Conservation (phyloP, 2,888 invertebrate genomes). For the Leucophenga montana region DNA sequence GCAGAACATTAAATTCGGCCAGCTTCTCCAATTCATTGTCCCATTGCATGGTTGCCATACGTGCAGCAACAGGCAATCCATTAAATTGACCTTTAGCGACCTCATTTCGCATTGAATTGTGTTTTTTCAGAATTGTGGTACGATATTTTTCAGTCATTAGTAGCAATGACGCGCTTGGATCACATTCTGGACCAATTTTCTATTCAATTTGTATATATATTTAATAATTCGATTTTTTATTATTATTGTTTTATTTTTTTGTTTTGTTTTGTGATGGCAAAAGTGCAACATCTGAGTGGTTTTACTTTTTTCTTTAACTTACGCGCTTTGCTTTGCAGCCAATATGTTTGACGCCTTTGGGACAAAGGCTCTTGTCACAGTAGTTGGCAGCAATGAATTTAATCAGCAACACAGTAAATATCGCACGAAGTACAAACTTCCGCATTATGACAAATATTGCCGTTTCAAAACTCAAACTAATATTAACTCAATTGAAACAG, state of each 20-base stretch:
- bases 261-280: no score
- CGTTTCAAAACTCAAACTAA: no score
- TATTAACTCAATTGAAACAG: no score
- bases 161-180: not conserved
- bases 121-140: not conserved
- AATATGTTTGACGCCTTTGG: slow-evolving; percentile 7
- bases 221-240: not conserved
- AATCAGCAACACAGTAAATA: no score
- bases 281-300: no score
- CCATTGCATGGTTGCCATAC: slow-evolving; percentile 41
- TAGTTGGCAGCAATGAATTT: slow-evolving; percentile 19
- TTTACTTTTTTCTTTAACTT: not conserved
- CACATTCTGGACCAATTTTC: not conserved
- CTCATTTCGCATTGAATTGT: slow-evolving; percentile 34
- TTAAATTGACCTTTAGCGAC: slow-evolving; percentile 30
- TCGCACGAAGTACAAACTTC: no score
- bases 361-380: slow-evolving; percentile 9
- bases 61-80: slow-evolving; percentile 16
- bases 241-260: no score
- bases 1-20: slow-evolving; percentile 22
- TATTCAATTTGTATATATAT: no score
- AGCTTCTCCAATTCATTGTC: slow-evolving; percentile 22
- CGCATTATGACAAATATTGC: no score
- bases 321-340: slow-evolving; percentile 8
- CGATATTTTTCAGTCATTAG: not conserved